Percentiles rank a stretch among this genome's conserved stretches.
These are phyloP conservation scores for Enoplosus armatus DNA, from an alignment of 2,797 vertebrate species.

Conservation along the genomic window DNA sequence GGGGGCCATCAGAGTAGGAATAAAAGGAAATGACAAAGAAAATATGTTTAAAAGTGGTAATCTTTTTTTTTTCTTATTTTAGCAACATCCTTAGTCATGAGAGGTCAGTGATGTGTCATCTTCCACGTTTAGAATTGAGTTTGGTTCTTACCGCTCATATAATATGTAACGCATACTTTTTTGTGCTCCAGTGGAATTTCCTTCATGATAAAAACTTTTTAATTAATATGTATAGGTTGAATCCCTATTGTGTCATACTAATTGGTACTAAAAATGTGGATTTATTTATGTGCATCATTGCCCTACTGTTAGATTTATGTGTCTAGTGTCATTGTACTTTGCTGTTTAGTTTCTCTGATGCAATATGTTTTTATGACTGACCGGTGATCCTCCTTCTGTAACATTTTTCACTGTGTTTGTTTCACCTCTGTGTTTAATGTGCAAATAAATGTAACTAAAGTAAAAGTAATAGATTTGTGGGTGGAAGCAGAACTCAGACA, in stretches of 20 bases:
- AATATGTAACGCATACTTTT: background rate
- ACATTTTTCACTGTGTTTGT: conserved; percentile 9
- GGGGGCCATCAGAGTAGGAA: background rate
- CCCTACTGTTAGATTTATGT: background rate
- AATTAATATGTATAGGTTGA: background rate
- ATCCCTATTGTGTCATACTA: background rate
- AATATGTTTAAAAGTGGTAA: background rate
- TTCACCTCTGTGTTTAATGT: conserved; percentile 17
- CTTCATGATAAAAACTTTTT: background rate
- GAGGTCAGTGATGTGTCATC: background rate
- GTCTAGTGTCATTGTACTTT: background rate
- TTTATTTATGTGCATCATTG: background rate
- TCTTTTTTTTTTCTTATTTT: background rate
- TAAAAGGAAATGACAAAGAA: conserved; percentile 7
- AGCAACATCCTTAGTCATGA: background rate
- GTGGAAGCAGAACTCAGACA: conserved; percentile 48
- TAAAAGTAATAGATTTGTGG: conserved; percentile 34
- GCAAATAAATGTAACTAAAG: conserved; percentile 11
- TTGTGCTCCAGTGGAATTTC: background rate
- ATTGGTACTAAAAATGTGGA: background rate
- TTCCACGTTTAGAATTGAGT: conserved; percentile 3
- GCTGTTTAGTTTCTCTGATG: background rate
- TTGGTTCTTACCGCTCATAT: background rate
- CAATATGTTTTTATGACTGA: background rate
- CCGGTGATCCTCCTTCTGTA: background rate